These are phyloP conservation scores for Labrus mixtus DNA, from an alignment of 2,113 vertebrate genomes.

Conservation along the genomic window DNA sequence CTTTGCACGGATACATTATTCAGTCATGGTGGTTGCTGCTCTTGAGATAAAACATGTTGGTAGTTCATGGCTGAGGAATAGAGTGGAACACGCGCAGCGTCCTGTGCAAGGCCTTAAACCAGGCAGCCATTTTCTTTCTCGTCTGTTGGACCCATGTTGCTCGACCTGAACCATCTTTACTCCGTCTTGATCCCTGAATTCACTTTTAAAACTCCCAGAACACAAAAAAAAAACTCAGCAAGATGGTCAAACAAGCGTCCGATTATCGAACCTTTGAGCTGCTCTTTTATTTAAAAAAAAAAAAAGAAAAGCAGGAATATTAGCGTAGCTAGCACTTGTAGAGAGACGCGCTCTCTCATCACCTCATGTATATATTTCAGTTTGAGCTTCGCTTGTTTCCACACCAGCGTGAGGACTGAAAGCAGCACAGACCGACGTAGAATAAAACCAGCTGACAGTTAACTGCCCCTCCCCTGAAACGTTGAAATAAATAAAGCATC, in stretches of 20 bases:
- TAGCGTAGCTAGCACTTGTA: neutral
- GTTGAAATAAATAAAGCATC: constrained; percentile 5
- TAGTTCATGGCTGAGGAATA: neutral
- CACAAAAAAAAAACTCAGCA: too few species aligned
- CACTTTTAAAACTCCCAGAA: too few species aligned
- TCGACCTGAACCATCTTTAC: neutral
- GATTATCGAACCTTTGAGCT: too few species aligned
- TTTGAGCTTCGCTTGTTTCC: constrained; percentile 1
- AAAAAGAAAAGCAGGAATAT: neutral
- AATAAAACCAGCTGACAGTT: constrained; percentile 8
- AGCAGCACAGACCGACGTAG: neutral
- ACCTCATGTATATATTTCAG: neutral
- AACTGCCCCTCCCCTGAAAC: constrained; percentile 26
- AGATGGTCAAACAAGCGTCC: too few species aligned
- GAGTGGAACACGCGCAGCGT: neutral
- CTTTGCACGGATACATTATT: neutral
- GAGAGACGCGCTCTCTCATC: neutral
- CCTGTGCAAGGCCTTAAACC: neutral
- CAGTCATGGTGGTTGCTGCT: neutral
- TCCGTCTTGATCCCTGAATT: too few species aligned
- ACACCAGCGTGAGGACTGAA: neutral
- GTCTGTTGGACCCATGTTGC: too few species aligned
- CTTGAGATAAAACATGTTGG: neutral
- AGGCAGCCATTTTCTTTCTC: neutral
- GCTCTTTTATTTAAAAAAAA: too few species aligned